These are phyloP conservation scores for Mycalesis mineus DNA, from an alignment of 2,888 invertebrate genomes.

Conservation along the genomic window DNA sequence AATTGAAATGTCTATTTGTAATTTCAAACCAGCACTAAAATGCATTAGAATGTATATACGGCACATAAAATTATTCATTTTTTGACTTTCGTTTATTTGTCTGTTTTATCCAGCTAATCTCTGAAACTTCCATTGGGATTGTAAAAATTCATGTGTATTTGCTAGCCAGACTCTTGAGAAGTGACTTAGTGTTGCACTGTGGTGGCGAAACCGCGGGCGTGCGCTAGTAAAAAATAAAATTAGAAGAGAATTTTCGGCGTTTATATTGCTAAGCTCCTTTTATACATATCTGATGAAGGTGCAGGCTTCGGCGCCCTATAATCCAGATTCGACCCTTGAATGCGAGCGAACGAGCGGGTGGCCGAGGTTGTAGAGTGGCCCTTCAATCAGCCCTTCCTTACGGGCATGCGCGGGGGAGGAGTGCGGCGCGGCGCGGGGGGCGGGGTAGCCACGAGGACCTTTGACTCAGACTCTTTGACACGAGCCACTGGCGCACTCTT, in stretches of 20 bases:
- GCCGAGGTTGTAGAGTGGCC: constrained; percentile 76
- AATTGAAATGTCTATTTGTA: too few relatives aligned
- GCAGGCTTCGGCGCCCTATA: constrained; percentile 75
- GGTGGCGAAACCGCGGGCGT: too few relatives aligned
- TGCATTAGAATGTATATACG: too few relatives aligned
- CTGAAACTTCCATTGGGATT: too few relatives aligned
- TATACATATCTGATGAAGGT: constrained; percentile 75
- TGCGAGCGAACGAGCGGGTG: constrained; percentile 74
- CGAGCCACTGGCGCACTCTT: constrained; percentile 77
- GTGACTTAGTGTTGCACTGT: too few relatives aligned
- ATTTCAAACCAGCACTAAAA: too few relatives aligned
- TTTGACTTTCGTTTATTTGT: too few relatives aligned
- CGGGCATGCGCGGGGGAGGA: constrained; percentile 51
- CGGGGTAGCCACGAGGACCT: constrained; percentile 60
- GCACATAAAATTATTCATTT: too few relatives aligned
- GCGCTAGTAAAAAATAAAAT: too few relatives aligned
- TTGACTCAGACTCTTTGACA: constrained; percentile 76
- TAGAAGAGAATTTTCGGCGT: constrained; percentile 61
- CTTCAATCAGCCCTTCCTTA: constrained; percentile 75
- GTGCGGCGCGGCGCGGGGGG: constrained; percentile 35
- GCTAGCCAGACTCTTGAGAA: too few relatives aligned
- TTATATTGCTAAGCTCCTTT: constrained; percentile 67
- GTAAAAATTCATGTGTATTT: too few relatives aligned
- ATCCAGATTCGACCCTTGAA: constrained; percentile 76
- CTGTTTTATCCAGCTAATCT: too few relatives aligned